These are phyloP conservation scores for Ganaspis brasiliensis DNA, from an alignment of 2,888 invertebrate genomes.

Conservation along the genomic window DNA sequence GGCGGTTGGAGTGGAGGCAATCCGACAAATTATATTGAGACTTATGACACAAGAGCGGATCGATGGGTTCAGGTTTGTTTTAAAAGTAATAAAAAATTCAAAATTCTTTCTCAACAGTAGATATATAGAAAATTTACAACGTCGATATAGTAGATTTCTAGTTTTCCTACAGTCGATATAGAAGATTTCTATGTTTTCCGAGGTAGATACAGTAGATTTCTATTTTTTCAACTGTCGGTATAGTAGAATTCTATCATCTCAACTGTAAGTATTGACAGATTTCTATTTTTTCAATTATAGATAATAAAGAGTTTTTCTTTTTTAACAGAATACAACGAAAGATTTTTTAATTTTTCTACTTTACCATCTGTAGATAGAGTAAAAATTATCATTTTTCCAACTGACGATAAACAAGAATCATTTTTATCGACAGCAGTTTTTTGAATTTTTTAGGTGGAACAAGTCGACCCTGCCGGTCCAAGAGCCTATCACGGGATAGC, in stretches of 20 bases:
- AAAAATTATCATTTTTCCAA: background rate
- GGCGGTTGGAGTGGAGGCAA: slow-evolving; percentile 88
- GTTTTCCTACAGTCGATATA: no score
- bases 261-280: background rate
- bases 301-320: no score
- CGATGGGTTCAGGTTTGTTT: slow-evolving; percentile 89
- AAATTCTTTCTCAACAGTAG: background rate
- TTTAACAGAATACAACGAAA: no score
- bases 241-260: background rate
- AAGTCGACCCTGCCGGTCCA: slow-evolving; percentile 91
- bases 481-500: slow-evolving; percentile 97
- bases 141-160: no score
- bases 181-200: no score
- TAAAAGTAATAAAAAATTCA: background rate
- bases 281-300: background rate
- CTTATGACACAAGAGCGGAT: slow-evolving; percentile 94
- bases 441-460: slow-evolving; percentile 82
- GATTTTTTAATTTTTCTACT: no score
- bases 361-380: background rate
- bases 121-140: no score
- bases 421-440: slow-evolving; percentile 14
- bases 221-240: no score
- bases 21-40: slow-evolving; percentile 87
- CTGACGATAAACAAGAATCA: background rate
- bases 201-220: no score